Evolutionary conservation across 2,797 vertebrate genomes (phyloP), one percentile per base, ranked within the genome.

Genomic region (Phalloptychus januarius): DNA sequence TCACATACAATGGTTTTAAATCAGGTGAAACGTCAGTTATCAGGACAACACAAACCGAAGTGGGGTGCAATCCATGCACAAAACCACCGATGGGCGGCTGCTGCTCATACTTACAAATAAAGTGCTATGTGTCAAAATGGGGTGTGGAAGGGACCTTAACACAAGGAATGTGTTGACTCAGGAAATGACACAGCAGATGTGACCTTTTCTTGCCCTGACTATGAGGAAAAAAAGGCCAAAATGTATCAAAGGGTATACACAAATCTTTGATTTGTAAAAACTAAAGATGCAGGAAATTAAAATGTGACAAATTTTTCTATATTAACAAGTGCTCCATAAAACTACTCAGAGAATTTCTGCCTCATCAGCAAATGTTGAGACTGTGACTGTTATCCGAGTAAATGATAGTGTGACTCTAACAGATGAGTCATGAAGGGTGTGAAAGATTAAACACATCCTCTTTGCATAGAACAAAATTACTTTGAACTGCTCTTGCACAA

Each of bases 181-280:
- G 91, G 94, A 91, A 88, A 95, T 92, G 93, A 91, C 91, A 93
- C 95, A 96, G 94, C 95, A 96, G 89, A 94, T 92, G 81, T 91
- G 92, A 92, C 87, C 91, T 86, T 93, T 93, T 85, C 85, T 81
- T 84, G 91, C 90, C 87, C 93, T 93, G 74, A 79, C 95, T 96
- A 91, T 31, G 87, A 88, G 77, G 92, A 88, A 96, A 89, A 89
- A 96, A 83, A 95, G 70, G 83, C 82, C 88, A 93, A 89, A 72
- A 85, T 77, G 74, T 82, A 88, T 87, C 69, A 80, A 61, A 88
- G 72, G 38, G 45, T 69, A 85, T 83, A 74, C 72, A 77, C 31
- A 85, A 89, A 88, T 70, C 52, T 38, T 42, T 45, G 75, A 58
- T 80, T 79, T 72, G 38, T 40, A 73, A 85, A 23, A 7, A 31